These are phyloP conservation scores for Cerceris rybyensis DNA, from an alignment of 2,888 invertebrate genomes.

Conservation along the genomic window DNA sequence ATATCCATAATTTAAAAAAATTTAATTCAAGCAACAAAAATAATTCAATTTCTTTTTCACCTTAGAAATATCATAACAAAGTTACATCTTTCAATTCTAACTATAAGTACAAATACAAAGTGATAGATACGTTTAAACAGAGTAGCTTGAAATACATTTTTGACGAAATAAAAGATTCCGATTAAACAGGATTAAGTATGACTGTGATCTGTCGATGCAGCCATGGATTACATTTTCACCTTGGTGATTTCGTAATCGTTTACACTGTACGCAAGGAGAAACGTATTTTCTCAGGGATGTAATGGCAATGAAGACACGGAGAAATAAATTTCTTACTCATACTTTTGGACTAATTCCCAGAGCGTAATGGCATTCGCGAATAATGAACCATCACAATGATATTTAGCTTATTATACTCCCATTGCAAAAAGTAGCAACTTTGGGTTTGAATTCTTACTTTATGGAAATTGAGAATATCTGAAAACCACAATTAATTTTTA, in stretches of 20 bases:
- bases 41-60: no score
- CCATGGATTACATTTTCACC: slow-evolving; percentile 10
- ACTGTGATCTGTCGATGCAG: slow-evolving; percentile 23
- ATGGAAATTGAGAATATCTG: no score
- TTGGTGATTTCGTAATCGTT: slow-evolving; percentile 23
- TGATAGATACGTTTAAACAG: no score
- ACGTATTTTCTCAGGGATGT: slow-evolving; percentile 58
- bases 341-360: slow-evolving; percentile 51
- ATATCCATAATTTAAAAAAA: no score
- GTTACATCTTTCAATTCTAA: no score
- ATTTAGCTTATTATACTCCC: slow-evolving; percentile 40
- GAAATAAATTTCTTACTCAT: slow-evolving; percentile 59
- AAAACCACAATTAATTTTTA: no score
- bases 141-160: no score
- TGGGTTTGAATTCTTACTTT: background rate
- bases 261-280: slow-evolving; percentile 34
- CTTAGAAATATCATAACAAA: no score
- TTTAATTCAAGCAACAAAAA: no score
- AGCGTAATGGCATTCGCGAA: slow-evolving; percentile 30
- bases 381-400: slow-evolving; percentile 46
- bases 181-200: background rate
- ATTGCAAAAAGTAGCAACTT: background rate
- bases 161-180: no score
- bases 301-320: slow-evolving; percentile 41
- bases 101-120: no score